phyloP scores from a whole-genome alignment of 1,140 invertebrate species.

The Andrena cerasifolii region DNA sequence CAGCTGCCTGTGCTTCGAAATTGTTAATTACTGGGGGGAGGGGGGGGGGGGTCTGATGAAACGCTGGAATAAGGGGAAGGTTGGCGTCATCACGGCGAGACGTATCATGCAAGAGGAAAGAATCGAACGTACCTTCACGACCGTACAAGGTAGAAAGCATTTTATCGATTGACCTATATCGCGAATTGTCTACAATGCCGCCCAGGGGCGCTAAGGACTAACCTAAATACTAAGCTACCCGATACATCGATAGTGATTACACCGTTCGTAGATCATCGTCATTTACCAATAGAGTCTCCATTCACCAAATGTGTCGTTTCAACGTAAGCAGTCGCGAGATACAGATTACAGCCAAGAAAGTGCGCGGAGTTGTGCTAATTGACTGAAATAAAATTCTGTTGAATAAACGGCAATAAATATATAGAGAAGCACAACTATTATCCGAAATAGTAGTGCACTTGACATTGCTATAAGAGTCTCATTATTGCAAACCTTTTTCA shows the following conservation, averaged over 20 bases:
- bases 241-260: conserved; percentile 66
- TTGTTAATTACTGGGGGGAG: neutral
- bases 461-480: neutral
- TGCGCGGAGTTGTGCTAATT: neutral
- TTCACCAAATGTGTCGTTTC: neutral
- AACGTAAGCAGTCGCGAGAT: neutral
- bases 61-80: neutral
- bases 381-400: neutral
- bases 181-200: conserved; percentile 73
- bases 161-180: conserved; percentile 79
- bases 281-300: neutral
- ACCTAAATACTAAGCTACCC: conserved; percentile 60
- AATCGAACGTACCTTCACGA: conserved; percentile 70
- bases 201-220: conserved; percentile 71
- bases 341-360: too few species aligned
- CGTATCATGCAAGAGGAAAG: conserved; percentile 61
- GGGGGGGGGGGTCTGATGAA: too few species aligned
- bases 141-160: conserved; percentile 73
- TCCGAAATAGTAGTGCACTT: neutral
- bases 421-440: neutral
- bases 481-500: conserved; percentile 20
- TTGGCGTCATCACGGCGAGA: conserved; percentile 9
- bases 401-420: neutral
- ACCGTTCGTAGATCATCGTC: neutral
- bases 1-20: neutral